phyloP scores from a whole-genome alignment of 2,797 vertebrate genomes.

The Lates japonicus region DNA sequence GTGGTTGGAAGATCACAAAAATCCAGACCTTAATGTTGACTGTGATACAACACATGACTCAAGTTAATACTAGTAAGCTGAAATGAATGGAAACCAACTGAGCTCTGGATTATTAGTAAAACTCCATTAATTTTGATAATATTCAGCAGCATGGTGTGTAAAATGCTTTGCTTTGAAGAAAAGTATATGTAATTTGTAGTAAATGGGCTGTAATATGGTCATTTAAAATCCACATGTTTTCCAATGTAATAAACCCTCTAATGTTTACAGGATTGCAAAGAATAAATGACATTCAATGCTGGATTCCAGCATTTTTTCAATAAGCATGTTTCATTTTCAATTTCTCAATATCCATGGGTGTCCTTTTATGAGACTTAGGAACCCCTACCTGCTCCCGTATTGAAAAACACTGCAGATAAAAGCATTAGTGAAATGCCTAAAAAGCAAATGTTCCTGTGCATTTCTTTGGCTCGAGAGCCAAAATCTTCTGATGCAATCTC shows the following conservation, averaged over 20 bases:
- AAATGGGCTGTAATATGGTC: not conserved
- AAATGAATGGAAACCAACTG: not conserved
- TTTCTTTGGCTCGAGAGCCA: not conserved
- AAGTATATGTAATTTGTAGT: not conserved
- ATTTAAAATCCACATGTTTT: not conserved
- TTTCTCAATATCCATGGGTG: not conserved
- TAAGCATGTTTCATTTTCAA: not conserved
- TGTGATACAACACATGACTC: not conserved
- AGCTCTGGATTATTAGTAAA: not conserved
- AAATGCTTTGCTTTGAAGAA: not conserved
- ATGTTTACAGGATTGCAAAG: not conserved
- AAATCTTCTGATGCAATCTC: not conserved
- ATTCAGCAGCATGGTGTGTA: not conserved
- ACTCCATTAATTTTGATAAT: not conserved
- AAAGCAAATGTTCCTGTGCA: not conserved
- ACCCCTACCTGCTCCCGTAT: not conserved
- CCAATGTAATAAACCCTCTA: not conserved
- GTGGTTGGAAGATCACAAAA: too few relatives aligned
- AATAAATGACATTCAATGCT: not conserved
- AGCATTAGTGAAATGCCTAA: not conserved
- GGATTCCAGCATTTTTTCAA: not conserved
- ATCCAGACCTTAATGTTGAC: too few relatives aligned
- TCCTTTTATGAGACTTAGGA: not conserved
- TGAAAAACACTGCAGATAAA: not conserved
- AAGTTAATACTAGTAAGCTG: not conserved